Evolutionary conservation across 2,888 invertebrate genomes (phyloP).

Genomic region (Alcis repandata): DNA sequence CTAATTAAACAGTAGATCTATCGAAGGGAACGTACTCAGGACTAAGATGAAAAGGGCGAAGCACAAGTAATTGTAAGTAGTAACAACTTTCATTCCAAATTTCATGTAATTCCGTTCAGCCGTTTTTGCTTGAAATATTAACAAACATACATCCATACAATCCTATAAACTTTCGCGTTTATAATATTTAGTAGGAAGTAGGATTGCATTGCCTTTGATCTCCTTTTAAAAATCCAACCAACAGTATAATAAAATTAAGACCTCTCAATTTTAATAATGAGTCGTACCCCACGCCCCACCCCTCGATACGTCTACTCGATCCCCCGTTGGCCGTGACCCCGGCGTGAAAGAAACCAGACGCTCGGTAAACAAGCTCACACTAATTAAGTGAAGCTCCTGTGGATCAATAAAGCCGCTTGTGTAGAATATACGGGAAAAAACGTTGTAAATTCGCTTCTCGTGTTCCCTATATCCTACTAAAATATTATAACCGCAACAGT

Average conservation of each 20-base stretch:
- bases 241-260: too few species aligned
- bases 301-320: conserved; percentile 28
- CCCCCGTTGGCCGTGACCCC: conserved; percentile 41
- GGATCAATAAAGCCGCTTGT: conserved; percentile 55
- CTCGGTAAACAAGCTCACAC: conserved; percentile 51
- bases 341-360: conserved; percentile 63
- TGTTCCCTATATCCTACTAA: too few species aligned
- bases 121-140: too few species aligned
- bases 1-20: conserved; percentile 36
- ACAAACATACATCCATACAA: too few species aligned
- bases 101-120: too few species aligned
- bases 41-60: not conserved
- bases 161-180: too few species aligned
- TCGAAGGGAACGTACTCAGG: not conserved
- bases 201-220: too few species aligned
- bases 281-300: not conserved
- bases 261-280: not conserved
- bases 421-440: conserved; percentile 41
- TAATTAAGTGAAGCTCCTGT: conserved; percentile 59
- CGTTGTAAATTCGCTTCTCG: not conserved
- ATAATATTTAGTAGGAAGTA: too few species aligned
- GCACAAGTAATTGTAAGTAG: not conserved
- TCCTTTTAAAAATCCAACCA: too few species aligned
- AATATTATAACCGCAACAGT: too few species aligned
- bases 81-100: too few species aligned